Evolutionary conservation across 2,888 invertebrate genomes (phyloP), one percentile per base, ranked within the genome.

Genomic region (Flexamia atlantica): DNA sequence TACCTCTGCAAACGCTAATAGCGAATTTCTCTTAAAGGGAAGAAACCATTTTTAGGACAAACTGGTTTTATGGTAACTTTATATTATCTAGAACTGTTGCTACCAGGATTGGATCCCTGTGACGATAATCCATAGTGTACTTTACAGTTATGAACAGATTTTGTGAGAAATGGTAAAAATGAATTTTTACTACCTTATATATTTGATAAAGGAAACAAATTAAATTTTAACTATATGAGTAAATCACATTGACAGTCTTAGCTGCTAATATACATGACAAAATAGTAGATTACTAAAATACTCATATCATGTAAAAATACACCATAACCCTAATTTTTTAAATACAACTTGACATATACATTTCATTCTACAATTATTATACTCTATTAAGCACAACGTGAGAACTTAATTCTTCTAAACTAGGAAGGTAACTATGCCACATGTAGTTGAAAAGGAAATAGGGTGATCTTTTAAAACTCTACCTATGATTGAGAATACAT

Each of bases 261-360:
- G 7, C 64, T 64, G 30, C 5, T 25, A 12, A 64, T 53, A 2
- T 5, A 28, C 14, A 30, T 64, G 28, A 64, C 25, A 4, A 7
- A 46, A 23, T 53, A 28, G 28, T 25, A 12, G 20, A 64, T 25
- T 30, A 57, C 57, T 68, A 32, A 68, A 68, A 68, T 72, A 72
- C 23, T 76, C 28, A 76, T 46, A 76, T 76, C 76, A 50, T 76
- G 46, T 76, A 76, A 76, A 76, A 76, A 76, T 76, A 76, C 20
- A 76, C 76, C 76, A 76, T 50, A 76, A 76, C 76, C 76, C 40
- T 42, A 10, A 76, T 40, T 28, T 76, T 30, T 5, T 50, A 76
- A 76, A 76, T 76, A 76, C 50, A 46, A 76, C 42, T 46, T 28
- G 5, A 9, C 9, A 46, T 76, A 46, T 46, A 76, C 17, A 76